A percentile compares a stretch with the other conserved stretches of the same genome.
Evolutionary conservation across 2,113 vertebrate genomes (phyloP).

Genomic region (Dipodomys merriami): DNA sequence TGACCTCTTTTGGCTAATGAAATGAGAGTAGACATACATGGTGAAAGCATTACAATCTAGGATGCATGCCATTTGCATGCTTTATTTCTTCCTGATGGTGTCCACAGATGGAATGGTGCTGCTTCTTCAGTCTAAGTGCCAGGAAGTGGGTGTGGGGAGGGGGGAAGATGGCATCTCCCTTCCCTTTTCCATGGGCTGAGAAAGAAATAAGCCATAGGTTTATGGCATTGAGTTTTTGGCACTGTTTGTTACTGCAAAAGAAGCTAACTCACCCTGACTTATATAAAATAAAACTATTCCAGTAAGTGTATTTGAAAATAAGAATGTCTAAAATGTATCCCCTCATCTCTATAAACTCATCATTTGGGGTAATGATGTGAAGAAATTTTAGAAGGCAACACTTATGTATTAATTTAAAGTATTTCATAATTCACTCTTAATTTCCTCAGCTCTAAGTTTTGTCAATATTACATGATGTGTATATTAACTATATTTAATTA

Average conservation of each 20-base stretch:
- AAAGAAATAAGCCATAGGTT: not conserved
- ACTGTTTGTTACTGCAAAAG: not conserved
- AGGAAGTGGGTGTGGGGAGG: no score
- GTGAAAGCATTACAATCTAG: conserved; percentile 19
- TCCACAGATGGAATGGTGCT: not conserved
- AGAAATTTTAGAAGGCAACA: conserved; percentile 33
- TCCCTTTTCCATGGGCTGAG: not conserved
- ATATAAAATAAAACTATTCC: conserved; percentile 27
- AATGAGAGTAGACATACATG: conserved; percentile 2
- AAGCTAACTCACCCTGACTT: not conserved
- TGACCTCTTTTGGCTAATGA: conserved; percentile 39
- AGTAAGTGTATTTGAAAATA: not conserved
- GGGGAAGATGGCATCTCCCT: not conserved
- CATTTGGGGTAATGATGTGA: conserved; percentile 26
- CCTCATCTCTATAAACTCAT: not conserved
- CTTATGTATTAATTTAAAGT: conserved; percentile 31
- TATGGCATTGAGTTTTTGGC: not conserved
- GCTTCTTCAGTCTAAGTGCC: not conserved
- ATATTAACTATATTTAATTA: not conserved
- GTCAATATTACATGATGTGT: not conserved
- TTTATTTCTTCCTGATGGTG: not conserved
- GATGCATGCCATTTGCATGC: not conserved
- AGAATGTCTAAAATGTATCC: not conserved
- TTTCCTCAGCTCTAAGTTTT: conserved; percentile 33
- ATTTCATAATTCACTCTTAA: conserved; percentile 26